Conservation (phyloP, 1,140 invertebrate genomes). For the Drosophila ambigua region DNA sequence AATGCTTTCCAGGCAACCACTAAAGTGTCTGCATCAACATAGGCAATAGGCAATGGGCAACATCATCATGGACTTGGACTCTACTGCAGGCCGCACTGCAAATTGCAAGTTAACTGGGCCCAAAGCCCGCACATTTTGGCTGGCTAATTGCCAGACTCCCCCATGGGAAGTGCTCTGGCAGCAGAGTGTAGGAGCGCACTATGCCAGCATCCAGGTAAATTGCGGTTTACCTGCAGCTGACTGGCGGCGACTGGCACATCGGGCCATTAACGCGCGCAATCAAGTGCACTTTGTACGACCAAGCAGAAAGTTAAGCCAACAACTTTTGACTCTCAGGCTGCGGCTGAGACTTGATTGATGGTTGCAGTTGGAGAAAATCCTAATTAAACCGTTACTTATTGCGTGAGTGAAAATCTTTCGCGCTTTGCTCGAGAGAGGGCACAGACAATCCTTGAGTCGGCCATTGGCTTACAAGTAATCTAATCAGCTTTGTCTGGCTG, state of each 20-base stretch:
- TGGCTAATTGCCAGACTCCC: constrained; percentile 38
- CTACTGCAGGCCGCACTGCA: constrained; percentile 12
- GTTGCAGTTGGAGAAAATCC: constrained; percentile 10
- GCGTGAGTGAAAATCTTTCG: background rate
- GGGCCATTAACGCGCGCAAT: constrained; percentile 28
- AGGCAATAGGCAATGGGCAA: constrained; percentile 8
- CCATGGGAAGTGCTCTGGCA: background rate
- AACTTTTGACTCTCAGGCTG: constrained; percentile 26
- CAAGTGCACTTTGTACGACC: constrained; percentile 1
- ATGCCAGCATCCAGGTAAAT: constrained; percentile 35
- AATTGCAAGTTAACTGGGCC: constrained; percentile 50
- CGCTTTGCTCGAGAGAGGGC: background rate
- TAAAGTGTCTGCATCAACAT: constrained; percentile 43
- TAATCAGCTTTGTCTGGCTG: constrained; percentile 56
- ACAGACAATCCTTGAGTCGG: background rate
- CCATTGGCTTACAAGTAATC: constrained; percentile 40
- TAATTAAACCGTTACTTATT: constrained; percentile 40
- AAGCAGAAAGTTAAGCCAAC: background rate
- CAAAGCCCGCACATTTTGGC: constrained; percentile 46
- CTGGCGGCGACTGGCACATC: constrained; percentile 35
- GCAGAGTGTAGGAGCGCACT: background rate
- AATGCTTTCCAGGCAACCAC: constrained; percentile 8
- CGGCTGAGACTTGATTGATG: constrained; percentile 44
- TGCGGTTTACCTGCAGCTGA: constrained; percentile 57
- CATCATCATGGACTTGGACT: constrained; percentile 15